Conservation (phyloP, 1,140 invertebrate species). For the Pogonognathellus flavescens region DNA sequence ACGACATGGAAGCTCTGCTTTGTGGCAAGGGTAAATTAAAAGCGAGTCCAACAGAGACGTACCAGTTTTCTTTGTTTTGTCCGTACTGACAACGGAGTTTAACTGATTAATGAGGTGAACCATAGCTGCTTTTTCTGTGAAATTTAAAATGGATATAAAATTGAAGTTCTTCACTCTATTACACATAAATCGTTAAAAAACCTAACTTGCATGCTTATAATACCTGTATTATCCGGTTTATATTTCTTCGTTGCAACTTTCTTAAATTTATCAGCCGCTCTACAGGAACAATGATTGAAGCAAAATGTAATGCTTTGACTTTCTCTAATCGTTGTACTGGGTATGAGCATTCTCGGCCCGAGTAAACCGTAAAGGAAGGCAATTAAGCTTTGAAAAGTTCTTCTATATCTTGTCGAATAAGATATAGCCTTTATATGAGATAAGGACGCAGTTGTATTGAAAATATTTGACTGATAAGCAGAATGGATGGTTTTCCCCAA, state of each 20-base stretch:
- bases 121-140: constrained; percentile 62
- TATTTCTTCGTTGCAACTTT: constrained; percentile 58
- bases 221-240: constrained; percentile 61
- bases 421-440: constrained; percentile 70
- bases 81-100: constrained; percentile 55
- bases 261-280: constrained; percentile 75
- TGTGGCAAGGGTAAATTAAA: constrained; percentile 86
- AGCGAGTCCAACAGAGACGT: constrained; percentile 82
- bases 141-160: constrained; percentile 14
- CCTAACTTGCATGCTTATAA: neutral
- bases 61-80: constrained; percentile 64
- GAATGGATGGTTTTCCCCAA: constrained; percentile 76
- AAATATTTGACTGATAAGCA: constrained; percentile 60
- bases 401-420: constrained; percentile 85
- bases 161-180: neutral
- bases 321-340: constrained; percentile 76
- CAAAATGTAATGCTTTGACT: constrained; percentile 88
- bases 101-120: constrained; percentile 57
- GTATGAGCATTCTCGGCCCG: constrained; percentile 73
- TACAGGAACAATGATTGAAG: constrained; percentile 85
- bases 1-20: constrained; percentile 80
- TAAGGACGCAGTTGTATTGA: constrained; percentile 45
- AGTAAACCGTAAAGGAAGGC: constrained; percentile 84
- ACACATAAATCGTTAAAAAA: neutral
- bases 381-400: constrained; percentile 90